These are phyloP conservation scores for Stigmatopora argus DNA, from an alignment of 2,113 vertebrate species.

Conservation along the genomic window DNA sequence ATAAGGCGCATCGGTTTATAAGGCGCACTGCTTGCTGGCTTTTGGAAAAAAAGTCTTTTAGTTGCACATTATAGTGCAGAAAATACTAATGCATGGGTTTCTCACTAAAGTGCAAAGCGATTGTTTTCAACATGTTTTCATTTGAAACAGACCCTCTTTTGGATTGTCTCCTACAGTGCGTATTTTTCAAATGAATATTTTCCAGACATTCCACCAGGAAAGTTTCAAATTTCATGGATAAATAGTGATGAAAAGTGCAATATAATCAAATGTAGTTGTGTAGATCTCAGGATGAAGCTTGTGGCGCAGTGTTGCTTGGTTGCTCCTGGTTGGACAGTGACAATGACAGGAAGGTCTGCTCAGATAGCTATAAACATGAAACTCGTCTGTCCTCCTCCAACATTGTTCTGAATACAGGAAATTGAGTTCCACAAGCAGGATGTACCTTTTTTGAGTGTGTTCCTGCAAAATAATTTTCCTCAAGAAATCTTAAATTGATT, in stretches of 20 bases:
- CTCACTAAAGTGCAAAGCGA: conserved; percentile 43
- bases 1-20: too few species aligned
- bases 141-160: not conserved
- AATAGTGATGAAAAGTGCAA: conserved; percentile 15
- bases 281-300: conserved; percentile 14
- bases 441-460: conserved; percentile 13
- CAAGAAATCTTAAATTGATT: too few species aligned
- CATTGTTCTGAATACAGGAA: conserved; percentile 66
- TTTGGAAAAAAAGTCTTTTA: too few species aligned
- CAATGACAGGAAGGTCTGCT: conserved; percentile 66
- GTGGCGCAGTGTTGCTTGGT: conserved; percentile 23
- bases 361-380: conserved; percentile 44
- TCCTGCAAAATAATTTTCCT: conserved; percentile 4
- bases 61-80: too few species aligned
- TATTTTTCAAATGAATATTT: conserved; percentile 9
- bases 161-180: not conserved
- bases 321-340: conserved; percentile 29
- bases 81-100: conserved; percentile 43
- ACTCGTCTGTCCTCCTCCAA: conserved; percentile 31
- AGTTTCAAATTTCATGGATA: not conserved
- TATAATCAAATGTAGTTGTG: not conserved
- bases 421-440: conserved; percentile 38
- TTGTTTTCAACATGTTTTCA: conserved; percentile 14
- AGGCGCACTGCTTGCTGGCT: too few species aligned
- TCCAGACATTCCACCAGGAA: not conserved